Conservation (phyloP, 1,140 invertebrate species). For the Nephila pilipes region DNA sequence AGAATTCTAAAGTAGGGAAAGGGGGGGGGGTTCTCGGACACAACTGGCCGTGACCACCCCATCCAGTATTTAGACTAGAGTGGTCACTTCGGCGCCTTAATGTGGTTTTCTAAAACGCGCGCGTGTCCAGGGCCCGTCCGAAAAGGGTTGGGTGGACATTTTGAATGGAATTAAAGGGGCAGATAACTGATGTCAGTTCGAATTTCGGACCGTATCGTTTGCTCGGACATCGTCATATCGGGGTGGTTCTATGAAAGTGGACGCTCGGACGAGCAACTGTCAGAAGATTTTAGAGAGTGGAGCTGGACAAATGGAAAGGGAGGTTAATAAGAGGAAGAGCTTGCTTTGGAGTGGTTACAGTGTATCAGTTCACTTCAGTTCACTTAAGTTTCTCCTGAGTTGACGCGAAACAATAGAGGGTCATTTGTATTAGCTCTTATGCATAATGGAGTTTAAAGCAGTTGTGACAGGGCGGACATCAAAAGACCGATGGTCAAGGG, state of each 20-base stretch:
- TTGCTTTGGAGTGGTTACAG: background rate
- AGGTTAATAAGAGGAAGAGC: background rate
- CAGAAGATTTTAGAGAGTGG: background rate
- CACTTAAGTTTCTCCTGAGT: background rate
- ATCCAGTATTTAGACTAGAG: background rate
- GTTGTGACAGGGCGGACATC: background rate
- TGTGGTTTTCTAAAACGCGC: conserved; percentile 31
- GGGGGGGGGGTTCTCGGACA: conserved; percentile 35
- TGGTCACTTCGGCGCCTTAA: conserved; percentile 53
- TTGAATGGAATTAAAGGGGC: conserved; percentile 35
- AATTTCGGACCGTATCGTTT: conserved; percentile 2
- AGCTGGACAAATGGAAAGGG: background rate
- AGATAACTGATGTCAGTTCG: conserved; percentile 39
- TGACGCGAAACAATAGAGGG: background rate
- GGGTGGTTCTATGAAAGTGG: conserved; percentile 23
- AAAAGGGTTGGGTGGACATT: conserved; percentile 13
- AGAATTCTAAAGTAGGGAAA: background rate
- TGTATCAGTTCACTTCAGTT: background rate
- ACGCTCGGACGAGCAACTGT: background rate
- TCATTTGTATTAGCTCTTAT: conserved; percentile 4
- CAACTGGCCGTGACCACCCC: conserved; percentile 59
- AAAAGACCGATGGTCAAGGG: background rate
- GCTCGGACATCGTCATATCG: conserved; percentile 23
- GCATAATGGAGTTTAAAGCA: background rate
- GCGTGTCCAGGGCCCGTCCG: background rate